Base-by-base conservation (phyloP, 2,113 vertebrate genomes). In the Plecotus auritus region DNA sequence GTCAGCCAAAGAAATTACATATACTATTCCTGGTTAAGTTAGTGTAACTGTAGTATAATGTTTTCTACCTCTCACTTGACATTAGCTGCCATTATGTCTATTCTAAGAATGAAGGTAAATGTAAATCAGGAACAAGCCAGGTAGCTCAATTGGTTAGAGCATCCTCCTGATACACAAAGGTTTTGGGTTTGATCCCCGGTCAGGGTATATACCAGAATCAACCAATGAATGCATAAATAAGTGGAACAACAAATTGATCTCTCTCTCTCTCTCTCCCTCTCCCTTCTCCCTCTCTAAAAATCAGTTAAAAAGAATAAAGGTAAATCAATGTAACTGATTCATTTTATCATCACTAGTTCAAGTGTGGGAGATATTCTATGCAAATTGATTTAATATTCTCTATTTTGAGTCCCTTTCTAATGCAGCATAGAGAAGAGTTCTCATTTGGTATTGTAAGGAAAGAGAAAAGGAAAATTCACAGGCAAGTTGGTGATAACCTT, bases 401-500 rank as follows among this genome's bases (percentile, higher is more conserved):
- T 69, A 28, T 32, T 90, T 40, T 70, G 18, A 56, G 28, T 78
- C 51, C 81, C 51, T 47, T 89, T 73, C 59, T 89, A 77, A 47
- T 64, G 9, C 2, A 93, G 37, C 49, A 54, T n/a, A 86, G 80
- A 91, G 22, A 90, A 85, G 49, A 85, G 12, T 80, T 95, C 47
- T 93, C 56, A 89, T 73, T 49, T 90, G n/a, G 28, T 64, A 85
- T 18, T 85, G 7, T 81, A 92, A 37, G 16, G 18, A 64, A 64
- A 88, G 76, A 87, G 49, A 30, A 64, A 84, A 91, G 89, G 49
- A 67, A 96, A 95, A 88, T 67, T 84, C 69, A 69, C 69, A 80
- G 59, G 18, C 26, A 93, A 91, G 30, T 35, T 49, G 40, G 26
- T 37, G 26, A 85, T 85, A 87, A 4, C 28, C 14, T 96, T 78